Conservation (phyloP, 2,797 vertebrate genomes). For the Otolemur crassicaudatus region DNA sequence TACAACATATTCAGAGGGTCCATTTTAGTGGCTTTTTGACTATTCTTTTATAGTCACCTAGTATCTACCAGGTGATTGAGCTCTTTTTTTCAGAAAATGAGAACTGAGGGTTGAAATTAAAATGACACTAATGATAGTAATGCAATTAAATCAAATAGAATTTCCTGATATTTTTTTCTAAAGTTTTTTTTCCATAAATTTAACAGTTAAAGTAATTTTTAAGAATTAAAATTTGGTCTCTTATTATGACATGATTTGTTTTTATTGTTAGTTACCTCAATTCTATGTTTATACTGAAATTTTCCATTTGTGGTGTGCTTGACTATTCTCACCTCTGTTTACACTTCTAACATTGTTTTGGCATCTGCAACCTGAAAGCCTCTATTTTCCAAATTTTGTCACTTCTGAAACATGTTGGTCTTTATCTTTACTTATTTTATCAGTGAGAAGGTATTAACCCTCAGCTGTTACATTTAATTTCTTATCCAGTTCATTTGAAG, state of each 20-base stretch:
- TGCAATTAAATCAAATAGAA: not conserved
- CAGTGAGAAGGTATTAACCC: not conserved
- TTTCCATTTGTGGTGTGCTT: not conserved
- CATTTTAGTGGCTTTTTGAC: not conserved
- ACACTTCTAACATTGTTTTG: not conserved
- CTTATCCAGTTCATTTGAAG: not conserved
- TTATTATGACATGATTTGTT: not conserved
- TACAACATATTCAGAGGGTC: not conserved
- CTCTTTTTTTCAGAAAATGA: not conserved
- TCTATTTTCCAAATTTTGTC: not conserved
- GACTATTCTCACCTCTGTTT: not conserved
- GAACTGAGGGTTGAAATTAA: not conserved
- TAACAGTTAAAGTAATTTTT: not conserved
- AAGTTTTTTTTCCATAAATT: not conserved
- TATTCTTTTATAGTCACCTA: not conserved
- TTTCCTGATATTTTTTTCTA: not conserved
- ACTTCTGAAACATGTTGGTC: not conserved
- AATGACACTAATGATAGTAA: not conserved
- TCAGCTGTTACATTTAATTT: not conserved
- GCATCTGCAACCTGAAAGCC: not conserved
- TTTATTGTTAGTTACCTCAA: not conserved
- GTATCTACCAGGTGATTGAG: not conserved
- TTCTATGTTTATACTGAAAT: not conserved
- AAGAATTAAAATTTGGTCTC: not conserved
- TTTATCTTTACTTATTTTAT: not conserved